Conservation (phyloP, 30 jellyfish, hydroid and myxozoan genomes). For the Sanderia malayensis region DNA sequence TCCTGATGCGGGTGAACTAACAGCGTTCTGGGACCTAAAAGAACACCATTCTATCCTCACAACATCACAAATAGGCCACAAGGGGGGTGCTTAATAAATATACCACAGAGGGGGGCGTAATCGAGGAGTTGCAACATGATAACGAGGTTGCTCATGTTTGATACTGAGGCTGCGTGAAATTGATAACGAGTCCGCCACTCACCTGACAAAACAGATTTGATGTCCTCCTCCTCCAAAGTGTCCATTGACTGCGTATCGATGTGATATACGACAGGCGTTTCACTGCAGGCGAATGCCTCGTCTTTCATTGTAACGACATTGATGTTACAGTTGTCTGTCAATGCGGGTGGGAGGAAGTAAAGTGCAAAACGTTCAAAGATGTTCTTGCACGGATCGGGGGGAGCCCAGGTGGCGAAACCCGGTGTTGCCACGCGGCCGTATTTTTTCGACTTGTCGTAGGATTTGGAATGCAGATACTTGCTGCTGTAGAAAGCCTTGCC, state of each 20-base stretch:
- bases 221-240: constrained; percentile 47
- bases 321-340: constrained; percentile 58
- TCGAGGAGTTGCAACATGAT: too few species aligned
- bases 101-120: too few species aligned
- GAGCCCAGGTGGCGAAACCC: constrained; percentile 65
- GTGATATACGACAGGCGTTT: constrained; percentile 44
- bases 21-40: constrained; percentile 57
- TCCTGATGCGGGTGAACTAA: constrained; percentile 69
- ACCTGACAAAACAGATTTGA: constrained; percentile 29
- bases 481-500: constrained; percentile 50
- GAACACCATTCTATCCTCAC: neutral
- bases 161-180: too few species aligned
- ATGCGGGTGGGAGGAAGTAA: constrained; percentile 54
- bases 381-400: constrained; percentile 76
- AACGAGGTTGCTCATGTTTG: too few species aligned
- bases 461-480: constrained; percentile 46
- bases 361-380: constrained; percentile 54
- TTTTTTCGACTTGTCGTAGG: constrained; percentile 36
- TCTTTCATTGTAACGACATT: constrained; percentile 47
- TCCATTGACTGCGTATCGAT: constrained; percentile 36
- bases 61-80: too few species aligned
- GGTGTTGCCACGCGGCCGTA: constrained; percentile 43
- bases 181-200: too few species aligned
- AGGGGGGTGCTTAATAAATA: too few species aligned
- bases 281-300: constrained; percentile 55